Base-by-base conservation (phyloP, 2,888 invertebrate species). In the Auanema sp. region DNA sequence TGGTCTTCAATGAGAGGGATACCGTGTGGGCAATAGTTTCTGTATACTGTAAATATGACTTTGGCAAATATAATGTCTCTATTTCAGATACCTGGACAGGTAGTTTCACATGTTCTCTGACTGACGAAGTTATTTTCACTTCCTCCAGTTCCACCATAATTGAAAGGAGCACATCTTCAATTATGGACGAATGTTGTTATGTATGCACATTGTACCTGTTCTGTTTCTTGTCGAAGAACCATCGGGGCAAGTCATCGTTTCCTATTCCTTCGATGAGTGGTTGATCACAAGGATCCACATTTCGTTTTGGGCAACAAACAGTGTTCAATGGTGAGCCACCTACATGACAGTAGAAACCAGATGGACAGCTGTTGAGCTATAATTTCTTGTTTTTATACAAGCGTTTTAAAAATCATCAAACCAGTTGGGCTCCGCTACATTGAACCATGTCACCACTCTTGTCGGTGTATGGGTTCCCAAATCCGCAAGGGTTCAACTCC, bases 101-200 rank as follows among this genome's bases (percentile, higher is more conserved):
- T 66, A n/a, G 66, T 58, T 52, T 68, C 65, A 47, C 81, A 81
- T 14, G 68, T 71, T 24, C 69, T 68, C 44, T 73, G 64, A 23
- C 78, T 73, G 54, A 80, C 66, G 66, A 82, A 82, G 68, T 80
- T 80, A 68, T 82, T 82, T 64, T 80, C 79, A 66, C 80, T 82
- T 60, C 82, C 82, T 14, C 65, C 75, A 50, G 66, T 53, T 53
- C 82, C 82, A 23, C 73, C 70, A 58, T 81, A 82, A 16, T 66
- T 69, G 69, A 82, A 82, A 23, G 75, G 70, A 43, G 75, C 69
- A 64, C 81, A 81, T 62, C 69, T 64, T 24, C 12, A 43, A 55
- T 24, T 42, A 18, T n/a, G 43, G 8, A 0, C 33, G 56, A 55
- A n/a, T n/a, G 4, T 21, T 24, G 14, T 41, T 23, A 6, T 16